Evolutionary conservation across 2,113 vertebrate species (phyloP).

Genomic region (Stictonetta naevosa): DNA sequence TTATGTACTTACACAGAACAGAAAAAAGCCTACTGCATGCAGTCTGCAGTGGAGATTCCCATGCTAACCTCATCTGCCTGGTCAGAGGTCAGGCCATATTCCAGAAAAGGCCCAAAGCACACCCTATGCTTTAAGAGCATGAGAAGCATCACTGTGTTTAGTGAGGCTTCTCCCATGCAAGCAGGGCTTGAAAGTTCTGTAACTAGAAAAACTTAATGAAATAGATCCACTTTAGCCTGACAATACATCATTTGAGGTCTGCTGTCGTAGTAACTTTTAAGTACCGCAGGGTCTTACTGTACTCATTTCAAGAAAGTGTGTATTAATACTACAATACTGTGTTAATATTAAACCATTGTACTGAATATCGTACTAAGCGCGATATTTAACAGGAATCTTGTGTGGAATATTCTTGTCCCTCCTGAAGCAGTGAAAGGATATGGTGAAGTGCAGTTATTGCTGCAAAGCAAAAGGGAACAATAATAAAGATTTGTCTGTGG

Average conservation of each 20-base stretch:
- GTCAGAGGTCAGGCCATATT: neutral
- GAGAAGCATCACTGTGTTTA: neutral
- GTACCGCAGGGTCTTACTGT: neutral
- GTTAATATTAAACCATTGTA: neutral
- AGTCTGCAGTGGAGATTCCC: neutral
- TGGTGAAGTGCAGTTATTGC: neutral
- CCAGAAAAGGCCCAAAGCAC: neutral
- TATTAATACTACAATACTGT: neutral
- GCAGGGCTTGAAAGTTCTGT: neutral
- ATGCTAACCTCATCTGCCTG: neutral
- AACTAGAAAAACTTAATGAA: neutral
- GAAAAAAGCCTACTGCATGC: neutral
- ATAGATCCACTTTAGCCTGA: neutral
- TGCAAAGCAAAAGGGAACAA: neutral
- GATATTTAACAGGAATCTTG: neutral
- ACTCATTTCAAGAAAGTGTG: neutral
- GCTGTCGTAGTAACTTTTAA: neutral
- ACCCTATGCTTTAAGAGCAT: neutral
- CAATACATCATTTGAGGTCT: neutral
- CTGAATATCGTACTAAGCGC: neutral
- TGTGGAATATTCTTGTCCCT: neutral
- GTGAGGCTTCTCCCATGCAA: neutral
- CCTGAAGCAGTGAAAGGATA: neutral
- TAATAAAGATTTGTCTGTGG: neutral
- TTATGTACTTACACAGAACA: neutral